Evolutionary conservation across 1,140 invertebrate genomes (phyloP).

Genomic region (Cydia pomonella): DNA sequence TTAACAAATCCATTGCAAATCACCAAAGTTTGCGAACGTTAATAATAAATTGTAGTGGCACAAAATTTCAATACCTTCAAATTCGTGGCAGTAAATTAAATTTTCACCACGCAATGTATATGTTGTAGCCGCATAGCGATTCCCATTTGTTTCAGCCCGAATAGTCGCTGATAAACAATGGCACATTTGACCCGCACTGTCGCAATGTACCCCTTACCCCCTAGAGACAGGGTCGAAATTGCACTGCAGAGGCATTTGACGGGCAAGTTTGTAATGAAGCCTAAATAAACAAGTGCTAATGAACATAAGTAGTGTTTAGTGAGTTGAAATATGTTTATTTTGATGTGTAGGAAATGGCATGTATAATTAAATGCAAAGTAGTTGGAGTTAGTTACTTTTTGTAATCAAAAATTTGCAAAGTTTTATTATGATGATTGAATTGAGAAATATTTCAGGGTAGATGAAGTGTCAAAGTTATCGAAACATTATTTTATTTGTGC

Average conservation of each 20-base stretch:
- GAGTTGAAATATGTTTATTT: conserved; percentile 31
- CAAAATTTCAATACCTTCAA: neutral
- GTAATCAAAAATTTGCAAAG: no score
- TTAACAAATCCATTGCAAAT: neutral
- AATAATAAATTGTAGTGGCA: neutral
- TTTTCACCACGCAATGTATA: conserved; percentile 13
- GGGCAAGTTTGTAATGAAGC: conserved; percentile 21
- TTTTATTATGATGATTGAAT: no score
- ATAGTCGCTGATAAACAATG: conserved; percentile 32
- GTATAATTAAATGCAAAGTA: neutral
- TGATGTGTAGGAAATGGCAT: conserved; percentile 7
- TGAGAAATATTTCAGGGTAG: no score
- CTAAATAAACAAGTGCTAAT: conserved; percentile 28
- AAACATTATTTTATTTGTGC: no score
- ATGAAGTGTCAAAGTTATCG: no score
- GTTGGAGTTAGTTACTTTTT: neutral
- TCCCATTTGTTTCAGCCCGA: conserved; percentile 26
- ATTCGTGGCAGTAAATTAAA: conserved; percentile 4
- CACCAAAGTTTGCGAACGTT: neutral
- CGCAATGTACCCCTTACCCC: neutral
- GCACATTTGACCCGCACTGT: conserved; percentile 6
- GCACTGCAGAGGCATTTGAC: neutral
- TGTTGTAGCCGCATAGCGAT: neutral
- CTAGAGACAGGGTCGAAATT: neutral
- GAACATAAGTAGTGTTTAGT: conserved; percentile 21